phyloP scores from a whole-genome alignment of 2,113 vertebrate species.

The Oplegnathus fasciatus region DNA sequence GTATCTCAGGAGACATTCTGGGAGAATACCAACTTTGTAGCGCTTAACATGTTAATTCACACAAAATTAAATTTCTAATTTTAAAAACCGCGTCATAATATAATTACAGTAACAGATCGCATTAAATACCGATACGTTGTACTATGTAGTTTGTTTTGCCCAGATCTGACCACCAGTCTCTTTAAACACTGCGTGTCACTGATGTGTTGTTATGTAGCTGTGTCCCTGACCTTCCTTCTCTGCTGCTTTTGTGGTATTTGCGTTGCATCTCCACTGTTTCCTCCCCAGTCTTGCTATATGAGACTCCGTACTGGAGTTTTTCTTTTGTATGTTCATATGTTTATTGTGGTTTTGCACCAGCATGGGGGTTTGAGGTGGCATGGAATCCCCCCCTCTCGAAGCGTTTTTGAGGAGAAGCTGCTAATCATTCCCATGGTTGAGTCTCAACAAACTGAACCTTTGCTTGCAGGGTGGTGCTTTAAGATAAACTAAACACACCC shows the following conservation, averaged over 20 bases:
- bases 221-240: slow-evolving; percentile 47
- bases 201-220: slow-evolving; percentile 67
- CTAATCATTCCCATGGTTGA: slow-evolving; percentile 23
- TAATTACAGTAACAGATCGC: not conserved
- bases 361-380: slow-evolving; percentile 16
- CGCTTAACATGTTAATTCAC: not conserved
- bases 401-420: slow-evolving; percentile 14
- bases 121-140: not conserved
- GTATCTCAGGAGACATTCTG: not conserved
- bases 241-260: slow-evolving; percentile 70
- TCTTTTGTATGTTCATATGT: slow-evolving; percentile 46
- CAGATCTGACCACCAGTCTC: slow-evolving; percentile 71
- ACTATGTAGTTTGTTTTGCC: slow-evolving; percentile 59
- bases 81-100: not conserved
- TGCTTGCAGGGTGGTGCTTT: slow-evolving; percentile 36
- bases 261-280: slow-evolving; percentile 52
- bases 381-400: not conserved
- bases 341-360: slow-evolving; percentile 36
- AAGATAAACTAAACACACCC: slow-evolving; percentile 57
- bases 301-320: slow-evolving; percentile 29
- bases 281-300: slow-evolving; percentile 36
- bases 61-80: not conserved
- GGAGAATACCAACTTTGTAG: not conserved
- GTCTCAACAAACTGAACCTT: slow-evolving; percentile 43
- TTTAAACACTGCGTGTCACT: slow-evolving; percentile 47